A percentile compares a stretch with the other conserved stretches of the same genome.
phyloP scores from a whole-genome alignment of 2,113 vertebrate genomes.

The Mesocricetus auratus region DNA sequence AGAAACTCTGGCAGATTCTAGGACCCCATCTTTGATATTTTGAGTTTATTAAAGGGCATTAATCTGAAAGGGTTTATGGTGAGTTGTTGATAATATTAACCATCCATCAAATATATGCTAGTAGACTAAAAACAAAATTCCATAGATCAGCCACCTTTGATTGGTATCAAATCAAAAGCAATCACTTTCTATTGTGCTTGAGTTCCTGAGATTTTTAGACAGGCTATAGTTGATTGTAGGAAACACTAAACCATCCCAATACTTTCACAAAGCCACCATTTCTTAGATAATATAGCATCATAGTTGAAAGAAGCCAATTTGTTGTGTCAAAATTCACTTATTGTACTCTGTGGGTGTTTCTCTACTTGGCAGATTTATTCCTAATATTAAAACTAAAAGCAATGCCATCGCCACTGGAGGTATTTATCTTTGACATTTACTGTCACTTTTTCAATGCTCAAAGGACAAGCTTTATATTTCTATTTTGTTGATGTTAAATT shows the following conservation, averaged over 20 bases:
- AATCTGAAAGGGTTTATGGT: not conserved
- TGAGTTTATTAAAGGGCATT: not conserved
- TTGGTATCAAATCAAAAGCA: constrained; percentile 42
- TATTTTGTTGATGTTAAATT: constrained; percentile 39
- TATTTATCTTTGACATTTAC: constrained; percentile 65
- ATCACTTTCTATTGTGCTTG: constrained; percentile 11
- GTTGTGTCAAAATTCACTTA: constrained; percentile 76
- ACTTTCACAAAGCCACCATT: constrained; percentile 35
- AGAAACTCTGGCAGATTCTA: not conserved
- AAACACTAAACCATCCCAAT: constrained; percentile 35
- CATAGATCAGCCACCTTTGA: not conserved
- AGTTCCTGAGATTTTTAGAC: not conserved
- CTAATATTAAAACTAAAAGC: constrained; percentile 66
- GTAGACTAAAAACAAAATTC: not conserved
- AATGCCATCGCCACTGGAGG: constrained; percentile 29
- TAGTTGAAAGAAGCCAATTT: constrained; percentile 58
- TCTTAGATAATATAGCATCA: constrained; percentile 65
- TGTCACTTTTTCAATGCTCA: constrained; percentile 35
- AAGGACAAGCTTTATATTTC: constrained; percentile 38
- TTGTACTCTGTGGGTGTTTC: constrained; percentile 32
- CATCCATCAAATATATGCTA: not conserved
- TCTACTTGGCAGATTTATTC: constrained; percentile 61
- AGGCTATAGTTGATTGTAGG: not conserved
- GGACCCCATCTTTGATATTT: not conserved
- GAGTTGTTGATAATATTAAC: not conserved